These are phyloP conservation scores for Onychorhynchus coronatus DNA, from an alignment of 2,113 vertebrate species.

Conservation along the genomic window DNA sequence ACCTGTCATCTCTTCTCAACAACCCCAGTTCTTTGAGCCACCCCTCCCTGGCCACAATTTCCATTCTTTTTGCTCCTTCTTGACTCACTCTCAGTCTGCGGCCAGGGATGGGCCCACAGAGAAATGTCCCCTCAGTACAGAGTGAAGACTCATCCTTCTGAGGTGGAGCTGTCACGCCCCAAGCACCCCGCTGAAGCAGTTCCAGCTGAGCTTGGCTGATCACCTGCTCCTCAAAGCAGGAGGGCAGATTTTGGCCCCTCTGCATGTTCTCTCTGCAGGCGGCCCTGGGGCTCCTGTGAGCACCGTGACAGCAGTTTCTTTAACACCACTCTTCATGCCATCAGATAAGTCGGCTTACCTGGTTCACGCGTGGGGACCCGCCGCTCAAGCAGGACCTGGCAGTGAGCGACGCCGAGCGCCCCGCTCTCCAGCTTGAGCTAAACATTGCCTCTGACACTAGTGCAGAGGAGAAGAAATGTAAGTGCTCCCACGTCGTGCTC, in stretches of 20 bases:
- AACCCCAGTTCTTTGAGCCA: not conserved
- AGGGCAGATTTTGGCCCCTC: not conserved
- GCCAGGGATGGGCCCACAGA: not conserved
- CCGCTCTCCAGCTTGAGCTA: slow-evolving; percentile 47
- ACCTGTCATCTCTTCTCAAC: not conserved
- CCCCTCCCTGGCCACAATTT: not conserved
- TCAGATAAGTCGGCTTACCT: slow-evolving; percentile 88
- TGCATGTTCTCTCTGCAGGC: not conserved
- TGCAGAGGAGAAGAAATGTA: not conserved
- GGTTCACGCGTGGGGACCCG: slow-evolving; percentile 84
- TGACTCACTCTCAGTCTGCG: not conserved
- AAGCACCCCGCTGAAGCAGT: not conserved
- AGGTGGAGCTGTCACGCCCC: accelerated
- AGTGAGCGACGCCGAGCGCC: not conserved
- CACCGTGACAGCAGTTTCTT: not conserved
- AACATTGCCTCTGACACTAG: not conserved
- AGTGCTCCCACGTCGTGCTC: not conserved
- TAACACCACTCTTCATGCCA: not conserved
- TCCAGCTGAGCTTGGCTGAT: not conserved
- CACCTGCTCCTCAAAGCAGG: not conserved
- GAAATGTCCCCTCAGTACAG: not conserved
- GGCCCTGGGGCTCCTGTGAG: not conserved
- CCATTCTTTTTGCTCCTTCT: not conserved
- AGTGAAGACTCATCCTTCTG: accelerated
- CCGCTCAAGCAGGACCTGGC: slow-evolving; percentile 21